These are phyloP conservation scores for Megalonaias nervosa DNA, from an alignment of 1,140 invertebrate genomes.

Conservation along the genomic window DNA sequence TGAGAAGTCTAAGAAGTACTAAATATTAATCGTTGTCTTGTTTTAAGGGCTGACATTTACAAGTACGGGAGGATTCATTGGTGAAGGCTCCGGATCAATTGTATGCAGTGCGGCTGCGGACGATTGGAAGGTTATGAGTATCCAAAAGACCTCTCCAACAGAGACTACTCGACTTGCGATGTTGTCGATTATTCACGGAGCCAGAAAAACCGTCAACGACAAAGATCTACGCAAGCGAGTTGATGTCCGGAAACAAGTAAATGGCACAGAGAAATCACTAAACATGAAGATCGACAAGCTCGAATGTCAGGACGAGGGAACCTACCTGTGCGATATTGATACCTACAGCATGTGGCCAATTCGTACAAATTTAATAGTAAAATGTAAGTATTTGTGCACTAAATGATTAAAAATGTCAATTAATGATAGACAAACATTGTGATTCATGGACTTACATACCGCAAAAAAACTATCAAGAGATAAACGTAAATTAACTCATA, in stretches of 20 bases:
- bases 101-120: constrained; percentile 12
- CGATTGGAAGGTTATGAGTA: too few species aligned
- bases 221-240: constrained; percentile 3
- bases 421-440: too few species aligned
- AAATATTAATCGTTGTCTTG: too few species aligned
- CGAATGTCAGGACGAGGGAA: constrained; percentile 30
- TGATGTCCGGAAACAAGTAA: constrained; percentile 1
- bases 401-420: too few species aligned
- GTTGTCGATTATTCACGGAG: too few species aligned
- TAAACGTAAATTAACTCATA: too few species aligned
- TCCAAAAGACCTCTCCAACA: too few species aligned
- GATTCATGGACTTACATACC: too few species aligned
- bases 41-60: constrained; percentile 19
- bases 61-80: constrained; percentile 22
- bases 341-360: constrained; percentile 19
- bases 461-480: too few species aligned
- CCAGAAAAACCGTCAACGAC: too few species aligned
- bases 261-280: constrained; percentile 8
- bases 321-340: constrained; percentile 28
- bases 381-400: not conserved
- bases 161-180: too few species aligned
- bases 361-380: not conserved
- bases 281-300: constrained; percentile 10
- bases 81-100: constrained; percentile 11
- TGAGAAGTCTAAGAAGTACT: too few species aligned